These are phyloP conservation scores for Spodoptera frugiperda DNA, from an alignment of 1,140 invertebrate genomes.

Conservation along the genomic window DNA sequence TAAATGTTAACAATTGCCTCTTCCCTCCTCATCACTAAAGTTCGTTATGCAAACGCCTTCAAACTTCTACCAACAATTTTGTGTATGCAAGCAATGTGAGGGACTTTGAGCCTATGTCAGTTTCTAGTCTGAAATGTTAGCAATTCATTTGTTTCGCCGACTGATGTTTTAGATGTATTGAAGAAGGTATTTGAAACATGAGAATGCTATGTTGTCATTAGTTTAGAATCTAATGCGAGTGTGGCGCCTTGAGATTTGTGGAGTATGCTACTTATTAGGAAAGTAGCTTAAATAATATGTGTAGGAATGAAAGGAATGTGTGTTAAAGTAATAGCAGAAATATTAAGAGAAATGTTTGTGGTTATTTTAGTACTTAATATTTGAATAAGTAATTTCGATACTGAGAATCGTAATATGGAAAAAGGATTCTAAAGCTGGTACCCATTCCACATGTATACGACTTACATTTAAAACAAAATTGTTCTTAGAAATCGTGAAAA, in stretches of 20 bases:
- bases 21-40: not conserved
- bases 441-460: too few species aligned
- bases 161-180: not conserved
- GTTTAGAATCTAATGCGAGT: not conserved
- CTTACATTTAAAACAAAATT: too few species aligned
- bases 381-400: too few species aligned
- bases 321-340: too few species aligned
- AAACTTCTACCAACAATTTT: constrained; percentile 26
- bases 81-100: constrained; percentile 20
- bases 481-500: too few species aligned
- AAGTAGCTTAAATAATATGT: too few species aligned
- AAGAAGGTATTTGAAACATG: constrained; percentile 13
- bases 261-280: too few species aligned
- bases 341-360: too few species aligned
- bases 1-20: constrained; percentile 33
- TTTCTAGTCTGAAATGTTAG: constrained; percentile 14
- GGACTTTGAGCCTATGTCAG: constrained; percentile 19
- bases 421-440: too few species aligned
- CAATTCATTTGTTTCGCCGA: not conserved
- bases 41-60: constrained; percentile 10
- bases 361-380: too few species aligned
- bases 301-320: too few species aligned
- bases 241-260: not conserved
- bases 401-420: too few species aligned
- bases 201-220: not conserved